Evolutionary conservation across 1,140 invertebrate species (phyloP).

Genomic region (Neelides sp.): DNA sequence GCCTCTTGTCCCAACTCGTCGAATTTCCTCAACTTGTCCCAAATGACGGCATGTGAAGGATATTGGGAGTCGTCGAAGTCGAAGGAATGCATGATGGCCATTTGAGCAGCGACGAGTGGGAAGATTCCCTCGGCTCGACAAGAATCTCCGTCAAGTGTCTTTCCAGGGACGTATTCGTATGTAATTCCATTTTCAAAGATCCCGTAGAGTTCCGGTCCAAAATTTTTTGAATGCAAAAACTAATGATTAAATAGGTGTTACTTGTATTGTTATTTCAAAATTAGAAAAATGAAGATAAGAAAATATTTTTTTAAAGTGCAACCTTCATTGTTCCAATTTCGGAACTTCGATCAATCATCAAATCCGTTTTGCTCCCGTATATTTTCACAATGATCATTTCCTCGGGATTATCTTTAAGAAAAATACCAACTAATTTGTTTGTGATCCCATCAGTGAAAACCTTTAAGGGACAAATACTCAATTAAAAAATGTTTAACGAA

Average conservation of each 20-base stretch:
- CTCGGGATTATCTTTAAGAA: constrained; percentile 40
- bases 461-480: too few relatives aligned
- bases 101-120: constrained; percentile 56
- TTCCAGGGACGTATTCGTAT: constrained; percentile 81
- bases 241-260: constrained; percentile 32
- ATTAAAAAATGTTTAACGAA: too few relatives aligned
- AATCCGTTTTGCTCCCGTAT: constrained; percentile 86
- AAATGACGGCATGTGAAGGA: constrained; percentile 46
- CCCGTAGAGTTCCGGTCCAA: constrained; percentile 75
- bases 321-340: constrained; percentile 60
- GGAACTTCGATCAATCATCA: constrained; percentile 75
- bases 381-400: constrained; percentile 74
- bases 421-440: constrained; percentile 79
- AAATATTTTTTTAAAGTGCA: constrained; percentile 17
- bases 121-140: constrained; percentile 59
- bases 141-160: constrained; percentile 54
- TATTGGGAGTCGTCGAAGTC: constrained; percentile 33
- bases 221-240: constrained; percentile 58
- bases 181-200: constrained; percentile 87
- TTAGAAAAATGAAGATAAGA: background rate
- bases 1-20: constrained; percentile 47
- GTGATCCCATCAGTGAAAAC: constrained; percentile 90
- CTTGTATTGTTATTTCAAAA: background rate
- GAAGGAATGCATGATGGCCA: constrained; percentile 61
- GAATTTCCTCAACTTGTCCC: constrained; percentile 61